Conservation (phyloP, 2,113 vertebrate species). For the Hyperopisus bebe region DNA sequence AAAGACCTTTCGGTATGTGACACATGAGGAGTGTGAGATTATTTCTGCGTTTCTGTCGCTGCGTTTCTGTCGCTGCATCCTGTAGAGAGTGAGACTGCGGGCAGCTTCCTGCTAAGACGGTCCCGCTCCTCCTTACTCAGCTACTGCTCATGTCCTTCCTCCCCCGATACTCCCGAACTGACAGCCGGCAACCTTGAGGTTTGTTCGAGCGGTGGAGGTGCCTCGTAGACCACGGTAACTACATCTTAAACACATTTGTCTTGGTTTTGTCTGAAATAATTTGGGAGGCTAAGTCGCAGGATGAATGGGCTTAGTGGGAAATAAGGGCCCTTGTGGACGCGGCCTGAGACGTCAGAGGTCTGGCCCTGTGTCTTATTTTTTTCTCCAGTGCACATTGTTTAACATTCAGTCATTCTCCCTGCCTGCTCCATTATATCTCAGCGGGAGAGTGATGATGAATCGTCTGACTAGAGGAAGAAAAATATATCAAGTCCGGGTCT, state of each 20-base stretch:
- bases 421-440: conserved; percentile 71
- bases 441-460: conserved; percentile 89
- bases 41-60: background rate
- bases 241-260: conserved; percentile 57
- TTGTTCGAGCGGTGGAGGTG: conserved; percentile 10
- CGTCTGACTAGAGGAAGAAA: conserved; percentile 67
- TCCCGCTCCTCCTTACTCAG: conserved; percentile 22
- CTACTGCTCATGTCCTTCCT: conserved; percentile 14
- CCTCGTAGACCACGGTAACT: conserved; percentile 37
- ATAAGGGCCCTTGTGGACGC: conserved; percentile 53
- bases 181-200: conserved; percentile 27
- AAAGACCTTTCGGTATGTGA: background rate
- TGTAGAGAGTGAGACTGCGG: background rate
- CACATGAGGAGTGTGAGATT: background rate
- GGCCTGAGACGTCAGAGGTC: conserved; percentile 56
- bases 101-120: conserved; percentile 23
- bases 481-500: conserved; percentile 73
- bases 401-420: conserved; percentile 62
- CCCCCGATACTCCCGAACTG: conserved; percentile 23
- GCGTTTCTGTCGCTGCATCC: background rate
- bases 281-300: conserved; percentile 49
- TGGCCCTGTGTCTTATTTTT: conserved; percentile 43
- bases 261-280: conserved; percentile 62
- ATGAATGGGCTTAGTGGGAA: conserved; percentile 53
- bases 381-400: conserved; percentile 56